Base-by-base conservation (phyloP, 2,888 invertebrate genomes). In the Sinhomidia bicolor region DNA sequence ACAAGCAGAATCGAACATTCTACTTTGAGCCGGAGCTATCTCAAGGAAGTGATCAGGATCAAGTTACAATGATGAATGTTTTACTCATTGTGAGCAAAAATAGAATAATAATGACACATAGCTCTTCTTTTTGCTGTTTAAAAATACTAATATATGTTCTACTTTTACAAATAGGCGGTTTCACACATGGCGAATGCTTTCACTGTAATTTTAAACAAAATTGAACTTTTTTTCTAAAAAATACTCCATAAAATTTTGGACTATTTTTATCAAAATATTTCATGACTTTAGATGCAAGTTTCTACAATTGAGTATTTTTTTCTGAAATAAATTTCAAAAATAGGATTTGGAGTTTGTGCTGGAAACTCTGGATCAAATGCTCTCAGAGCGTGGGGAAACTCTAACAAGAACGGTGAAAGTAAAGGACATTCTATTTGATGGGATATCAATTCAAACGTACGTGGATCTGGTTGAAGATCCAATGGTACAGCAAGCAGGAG, bases 351-450 rank as follows among this genome's bases (percentile, higher is more conserved):
- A 91, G 23, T 89, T 88, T 54, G 81, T 91, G 12, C 82, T 89
- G 3, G 78, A 86, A 47, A 88, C 89, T 14, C 62, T 91, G 17
- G 90, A 90, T 29, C 71, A 62, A 7, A 89, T 91, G 91, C 60
- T 91, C 17, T 20, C 65, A 0, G 89, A 89, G 0, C 78, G 83
- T n/a, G 90, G 89, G 5, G 91, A 91, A 57, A 60, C 17, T 3
- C 80, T 90, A 1, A 79, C 88, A 0, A 78, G 85, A 71, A 91
- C 23, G 12, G 87, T 85, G 7, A 89, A 89, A 76, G 87, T 91
- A n/a, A 86, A 86, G 47, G 84, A 90, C n/a, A 68, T 91, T 12
- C 51, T 91, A 1, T 90, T 89, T 68, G 91, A 91, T 26, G 91
- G 91, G 17, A 74, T 89, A 3, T 89, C 89, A 0, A 76, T 91